phyloP scores from a whole-genome alignment of 2,888 invertebrate species.

The Ecdyonurus torrentis region DNA sequence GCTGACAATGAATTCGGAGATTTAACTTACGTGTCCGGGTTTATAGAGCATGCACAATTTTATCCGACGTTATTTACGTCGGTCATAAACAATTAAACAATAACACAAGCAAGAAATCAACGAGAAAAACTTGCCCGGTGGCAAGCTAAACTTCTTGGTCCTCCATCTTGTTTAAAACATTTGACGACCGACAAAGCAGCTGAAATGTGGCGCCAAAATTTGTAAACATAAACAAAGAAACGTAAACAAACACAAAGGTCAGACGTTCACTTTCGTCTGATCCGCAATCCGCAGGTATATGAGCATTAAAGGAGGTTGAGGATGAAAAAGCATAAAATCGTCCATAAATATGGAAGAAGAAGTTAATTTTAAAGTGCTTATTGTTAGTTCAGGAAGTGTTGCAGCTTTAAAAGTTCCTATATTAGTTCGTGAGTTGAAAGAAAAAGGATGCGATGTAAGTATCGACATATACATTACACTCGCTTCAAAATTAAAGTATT shows the following conservation, averaged over 20 bases:
- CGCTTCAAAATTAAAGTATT: too few species aligned
- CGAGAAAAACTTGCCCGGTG: slow-evolving; percentile 1
- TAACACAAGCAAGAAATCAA: not conserved
- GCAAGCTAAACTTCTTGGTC: not conserved
- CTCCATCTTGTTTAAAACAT: not conserved
- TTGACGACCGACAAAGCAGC: not conserved
- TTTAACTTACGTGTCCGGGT: not conserved
- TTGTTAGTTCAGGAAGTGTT: slow-evolving; percentile 63
- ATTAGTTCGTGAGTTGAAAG: slow-evolving; percentile 40
- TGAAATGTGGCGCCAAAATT: too few species aligned
- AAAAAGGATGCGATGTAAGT: slow-evolving; percentile 18
- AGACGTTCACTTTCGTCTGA: too few species aligned
- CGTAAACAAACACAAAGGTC: too few species aligned
- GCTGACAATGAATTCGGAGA: not conserved
- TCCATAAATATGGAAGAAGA: not conserved
- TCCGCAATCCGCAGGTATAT: not conserved
- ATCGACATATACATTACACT: too few species aligned
- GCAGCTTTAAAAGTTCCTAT: slow-evolving; percentile 79
- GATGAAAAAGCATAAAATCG: too few species aligned
- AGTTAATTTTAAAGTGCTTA: not conserved
- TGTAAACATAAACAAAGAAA: too few species aligned
- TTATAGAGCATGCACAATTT: not conserved
- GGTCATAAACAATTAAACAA: not conserved
- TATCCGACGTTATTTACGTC: not conserved
- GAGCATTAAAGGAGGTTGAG: too few species aligned